Evolutionary conservation across 2,888 invertebrate genomes (phyloP).

Genomic region (Anagyrus pseudococci): DNA sequence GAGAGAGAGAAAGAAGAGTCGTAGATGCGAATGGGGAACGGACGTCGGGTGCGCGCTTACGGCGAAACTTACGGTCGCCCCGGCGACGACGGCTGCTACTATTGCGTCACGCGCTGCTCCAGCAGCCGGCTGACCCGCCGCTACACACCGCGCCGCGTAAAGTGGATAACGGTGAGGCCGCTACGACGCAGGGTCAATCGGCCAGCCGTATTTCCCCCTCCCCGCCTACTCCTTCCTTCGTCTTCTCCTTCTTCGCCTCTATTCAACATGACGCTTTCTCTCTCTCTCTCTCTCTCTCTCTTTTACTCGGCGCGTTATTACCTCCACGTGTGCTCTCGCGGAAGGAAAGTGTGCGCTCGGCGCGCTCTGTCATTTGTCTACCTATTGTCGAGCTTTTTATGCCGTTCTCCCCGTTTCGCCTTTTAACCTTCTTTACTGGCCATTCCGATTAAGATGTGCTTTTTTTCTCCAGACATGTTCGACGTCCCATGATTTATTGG

Average conservation of each 20-base stretch:
- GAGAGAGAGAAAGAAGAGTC: constrained; percentile 18
- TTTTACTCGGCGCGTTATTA: no score
- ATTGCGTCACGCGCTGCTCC: constrained; percentile 36
- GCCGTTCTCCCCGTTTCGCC: no score
- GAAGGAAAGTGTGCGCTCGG: no score
- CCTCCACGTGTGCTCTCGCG: not conserved
- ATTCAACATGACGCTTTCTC: not conserved
- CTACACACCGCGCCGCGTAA: not conserved
- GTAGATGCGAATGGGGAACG: constrained; percentile 26
- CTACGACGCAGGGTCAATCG: constrained; percentile 33
- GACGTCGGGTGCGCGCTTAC: no score
- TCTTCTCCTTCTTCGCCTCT: constrained; percentile 1
- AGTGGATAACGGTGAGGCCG: constrained; percentile 24
- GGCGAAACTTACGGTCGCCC: constrained; percentile 31
- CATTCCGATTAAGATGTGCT: no score
- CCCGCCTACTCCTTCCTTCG: no score
- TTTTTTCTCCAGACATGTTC: no score
- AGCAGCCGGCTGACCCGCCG: constrained; percentile 31
- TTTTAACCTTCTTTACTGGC: no score
- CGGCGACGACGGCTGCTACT: not conserved
- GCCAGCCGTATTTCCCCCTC: constrained; percentile 26
- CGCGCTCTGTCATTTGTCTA: no score
- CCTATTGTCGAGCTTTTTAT: no score
- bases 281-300: constrained; percentile 4
- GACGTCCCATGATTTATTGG: no score